These are phyloP conservation scores for Oxyura jamaicensis DNA, from an alignment of 2,113 vertebrate genomes.

Conservation along the genomic window DNA sequence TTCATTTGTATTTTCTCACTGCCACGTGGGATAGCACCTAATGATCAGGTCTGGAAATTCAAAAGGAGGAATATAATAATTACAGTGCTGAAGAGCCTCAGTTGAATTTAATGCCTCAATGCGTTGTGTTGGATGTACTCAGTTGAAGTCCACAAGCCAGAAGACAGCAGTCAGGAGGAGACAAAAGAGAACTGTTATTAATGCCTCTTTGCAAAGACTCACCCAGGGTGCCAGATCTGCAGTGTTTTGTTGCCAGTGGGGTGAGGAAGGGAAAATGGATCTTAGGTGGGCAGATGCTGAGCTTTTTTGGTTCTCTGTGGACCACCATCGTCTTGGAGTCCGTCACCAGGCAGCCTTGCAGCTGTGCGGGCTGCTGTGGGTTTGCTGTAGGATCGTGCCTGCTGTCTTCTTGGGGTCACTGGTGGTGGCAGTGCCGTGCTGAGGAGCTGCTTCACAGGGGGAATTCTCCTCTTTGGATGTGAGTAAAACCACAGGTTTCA, in stretches of 20 bases:
- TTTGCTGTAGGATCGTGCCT: not conserved
- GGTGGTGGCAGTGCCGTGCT: not conserved
- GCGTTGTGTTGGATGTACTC: not conserved
- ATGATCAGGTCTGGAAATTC: not conserved
- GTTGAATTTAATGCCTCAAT: not conserved
- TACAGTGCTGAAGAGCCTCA: not conserved
- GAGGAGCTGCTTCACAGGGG: not conserved
- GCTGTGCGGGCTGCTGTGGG: not conserved
- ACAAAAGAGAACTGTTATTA: not conserved
- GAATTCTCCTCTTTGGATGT: not conserved
- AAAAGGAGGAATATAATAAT: rapidly evolving
- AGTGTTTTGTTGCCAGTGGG: not conserved
- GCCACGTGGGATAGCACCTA: not conserved
- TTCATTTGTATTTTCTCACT: not conserved
- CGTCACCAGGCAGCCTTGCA: not conserved
- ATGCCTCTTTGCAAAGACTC: not conserved
- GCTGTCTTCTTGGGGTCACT: not conserved
- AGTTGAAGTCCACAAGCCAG: not conserved
- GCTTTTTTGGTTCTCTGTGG: not conserved
- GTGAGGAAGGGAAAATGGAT: not conserved
- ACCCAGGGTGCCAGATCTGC: not conserved
- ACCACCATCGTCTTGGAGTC: not conserved
- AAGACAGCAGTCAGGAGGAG: not conserved
- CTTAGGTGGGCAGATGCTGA: not conserved
- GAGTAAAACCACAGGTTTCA: not conserved